A percentile compares a stretch with the other conserved stretches of the same genome.
These are phyloP conservation scores for Elephantulus edwardii DNA, from an alignment of 2,113 vertebrate genomes.

Conservation along the genomic window DNA sequence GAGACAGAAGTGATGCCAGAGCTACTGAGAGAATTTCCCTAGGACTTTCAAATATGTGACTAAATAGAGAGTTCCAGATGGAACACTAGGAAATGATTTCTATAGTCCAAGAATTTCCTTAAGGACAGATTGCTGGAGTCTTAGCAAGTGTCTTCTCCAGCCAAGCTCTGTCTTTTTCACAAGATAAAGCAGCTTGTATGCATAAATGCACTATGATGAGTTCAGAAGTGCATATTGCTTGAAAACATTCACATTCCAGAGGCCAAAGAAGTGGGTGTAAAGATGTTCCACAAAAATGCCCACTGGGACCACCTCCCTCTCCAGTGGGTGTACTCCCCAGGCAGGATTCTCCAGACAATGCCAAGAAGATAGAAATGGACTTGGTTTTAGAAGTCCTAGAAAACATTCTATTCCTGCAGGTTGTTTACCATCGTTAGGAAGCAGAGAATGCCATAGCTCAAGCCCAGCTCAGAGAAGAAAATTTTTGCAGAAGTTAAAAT, in stretches of 20 bases:
- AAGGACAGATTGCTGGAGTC: neutral
- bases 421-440: neutral
- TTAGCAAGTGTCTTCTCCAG: neutral
- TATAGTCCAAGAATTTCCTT: neutral
- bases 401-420: rapidly evolving
- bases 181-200: neutral
- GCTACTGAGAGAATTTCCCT: neutral
- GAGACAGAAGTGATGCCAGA: neutral
- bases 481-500: neutral
- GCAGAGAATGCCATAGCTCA: neutral
- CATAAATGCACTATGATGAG: neutral
- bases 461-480: neutral
- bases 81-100: neutral
- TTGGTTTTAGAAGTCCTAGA: neutral
- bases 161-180: neutral
- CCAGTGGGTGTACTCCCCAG: neutral
- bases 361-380: neutral
- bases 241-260: neutral
- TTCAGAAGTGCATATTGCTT: neutral
- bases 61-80: neutral
- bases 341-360: neutral
- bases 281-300: neutral
- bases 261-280: neutral
- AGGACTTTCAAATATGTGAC: neutral
- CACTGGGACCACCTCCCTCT: neutral